Evolutionary conservation across 2,797 vertebrate species (phyloP).

Genomic region (Anguilla marmorata): DNA sequence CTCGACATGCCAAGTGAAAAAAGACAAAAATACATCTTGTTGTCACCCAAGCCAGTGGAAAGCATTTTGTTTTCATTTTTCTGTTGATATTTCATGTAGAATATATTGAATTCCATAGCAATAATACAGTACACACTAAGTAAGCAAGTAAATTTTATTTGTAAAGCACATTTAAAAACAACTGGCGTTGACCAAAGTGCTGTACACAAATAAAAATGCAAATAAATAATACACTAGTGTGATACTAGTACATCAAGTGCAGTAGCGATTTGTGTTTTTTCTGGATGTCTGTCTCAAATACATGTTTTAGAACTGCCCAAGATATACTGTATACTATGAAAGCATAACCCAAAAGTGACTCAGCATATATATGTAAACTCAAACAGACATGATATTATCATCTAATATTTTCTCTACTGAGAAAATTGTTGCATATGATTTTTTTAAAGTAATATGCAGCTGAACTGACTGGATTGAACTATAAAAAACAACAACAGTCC

Average conservation of each 20-base stretch:
- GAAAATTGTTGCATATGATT: not conserved
- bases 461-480: not conserved
- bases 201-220: no score
- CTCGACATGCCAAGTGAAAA: not conserved
- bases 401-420: not conserved
- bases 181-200: no score
- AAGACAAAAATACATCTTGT: not conserved
- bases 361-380: not conserved
- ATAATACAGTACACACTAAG: no score
- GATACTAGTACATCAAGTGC: not conserved
- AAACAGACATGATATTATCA: not conserved
- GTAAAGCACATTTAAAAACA: no score
- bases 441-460: not conserved
- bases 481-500: not conserved
- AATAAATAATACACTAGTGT: not conserved
- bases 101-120: not conserved
- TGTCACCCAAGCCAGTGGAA: not conserved
- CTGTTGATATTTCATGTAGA: not conserved
- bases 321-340: not conserved
- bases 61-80: not conserved
- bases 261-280: not conserved
- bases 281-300: not conserved
- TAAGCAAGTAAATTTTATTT: no score
- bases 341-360: not conserved
- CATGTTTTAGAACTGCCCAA: not conserved